A percentile compares a stretch with the other conserved stretches of the same genome.
Evolutionary conservation across 2,113 vertebrate species (phyloP).

Genomic region (Strigops habroptila): DNA sequence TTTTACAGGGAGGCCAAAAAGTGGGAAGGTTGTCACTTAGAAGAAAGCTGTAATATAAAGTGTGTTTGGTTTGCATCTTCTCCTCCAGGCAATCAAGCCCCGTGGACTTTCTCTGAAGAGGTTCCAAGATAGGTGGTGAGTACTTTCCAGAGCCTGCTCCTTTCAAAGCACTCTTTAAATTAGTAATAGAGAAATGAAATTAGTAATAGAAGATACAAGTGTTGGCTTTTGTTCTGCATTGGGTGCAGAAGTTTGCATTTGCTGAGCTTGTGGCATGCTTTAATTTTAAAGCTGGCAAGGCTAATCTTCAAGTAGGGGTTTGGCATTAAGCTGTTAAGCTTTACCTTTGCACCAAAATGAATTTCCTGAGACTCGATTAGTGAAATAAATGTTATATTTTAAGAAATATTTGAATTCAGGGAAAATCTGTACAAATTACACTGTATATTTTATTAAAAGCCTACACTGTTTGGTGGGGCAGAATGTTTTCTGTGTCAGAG

Average conservation of each 20-base stretch:
- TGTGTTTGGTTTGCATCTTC: slow-evolving; percentile 1
- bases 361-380: background rate
- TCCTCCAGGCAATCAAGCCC: background rate
- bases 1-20: background rate
- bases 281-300: background rate
- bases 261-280: background rate
- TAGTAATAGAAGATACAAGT: background rate
- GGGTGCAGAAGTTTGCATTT: background rate
- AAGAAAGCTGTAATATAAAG: background rate
- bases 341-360: background rate
- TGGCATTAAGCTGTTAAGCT: background rate
- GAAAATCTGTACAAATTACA: background rate
- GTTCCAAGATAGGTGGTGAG: slow-evolving; percentile 62
- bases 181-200: background rate
- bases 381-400: background rate
- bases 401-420: background rate
- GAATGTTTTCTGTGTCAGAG: background rate
- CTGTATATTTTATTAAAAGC: background rate
- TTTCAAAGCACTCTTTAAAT: background rate
- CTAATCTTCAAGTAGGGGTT: background rate
- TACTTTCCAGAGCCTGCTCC: background rate
- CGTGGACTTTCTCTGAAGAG: background rate
- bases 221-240: background rate
- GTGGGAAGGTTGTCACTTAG: background rate
- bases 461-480: background rate